Base-by-base conservation (phyloP, 2,888 invertebrate genomes). In the Adineta ricciae region DNA sequence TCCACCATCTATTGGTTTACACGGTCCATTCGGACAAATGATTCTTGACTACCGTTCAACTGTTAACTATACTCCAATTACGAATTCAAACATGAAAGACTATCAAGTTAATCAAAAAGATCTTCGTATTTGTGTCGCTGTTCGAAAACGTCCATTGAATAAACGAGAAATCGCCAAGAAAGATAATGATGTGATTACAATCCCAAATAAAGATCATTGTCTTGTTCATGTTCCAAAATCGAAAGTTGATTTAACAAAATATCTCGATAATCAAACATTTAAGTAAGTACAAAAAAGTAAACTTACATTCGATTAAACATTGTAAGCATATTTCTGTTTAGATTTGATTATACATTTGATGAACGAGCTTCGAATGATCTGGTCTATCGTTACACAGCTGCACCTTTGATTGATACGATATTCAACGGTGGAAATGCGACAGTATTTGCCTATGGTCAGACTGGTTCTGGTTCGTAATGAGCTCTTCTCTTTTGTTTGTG, bases 371-470 rank as follows among this genome's bases (percentile, higher is more conserved):
- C 94, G 89, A 99, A 99, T 91, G 96, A 97, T 91, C 93, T 96
- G 90, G 97, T 99, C 88, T 99, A 99, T 92, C 96, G 95, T 94
- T 97, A 86, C 85, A 88, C 87, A 9, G 98, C 98, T 56, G 96
- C 96, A 91, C 98, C 98, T 16, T 92, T 99, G 88, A 96, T 99
- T 85, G 95, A 96, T 91, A 97, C 97, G 85, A 95, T 99, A 90
- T 99, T 99, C 92, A 97, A 99, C 88, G 96, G 96, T 86, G 97
- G 97, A 83, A 97, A 97, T 95, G 98, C 99, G 41, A 99, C 98
- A 38, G 99, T 99, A 91, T 99, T 99, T 92, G 98, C 99, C 8
- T 99, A 99, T 91, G 99, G 99, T 84, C 99, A 99, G 92, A 99
- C 98, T 2, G 99, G 98, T 83, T 96, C 96, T 89, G 93, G 93